phyloP scores from a whole-genome alignment of 2,888 invertebrate species.

The Drosophila prolongata region DNA sequence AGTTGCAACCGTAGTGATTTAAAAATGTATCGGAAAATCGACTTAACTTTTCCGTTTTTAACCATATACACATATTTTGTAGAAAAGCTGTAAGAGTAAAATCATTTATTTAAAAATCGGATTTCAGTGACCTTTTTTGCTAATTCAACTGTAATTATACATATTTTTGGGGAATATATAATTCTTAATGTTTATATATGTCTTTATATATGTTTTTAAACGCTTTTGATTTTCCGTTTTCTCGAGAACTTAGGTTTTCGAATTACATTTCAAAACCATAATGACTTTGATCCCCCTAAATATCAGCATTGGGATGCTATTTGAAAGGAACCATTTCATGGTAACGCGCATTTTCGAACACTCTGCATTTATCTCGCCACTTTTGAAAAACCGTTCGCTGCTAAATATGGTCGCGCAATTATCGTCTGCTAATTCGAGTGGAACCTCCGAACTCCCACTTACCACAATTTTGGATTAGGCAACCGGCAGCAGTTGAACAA shows the following conservation, averaged over 20 bases:
- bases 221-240: too few species aligned
- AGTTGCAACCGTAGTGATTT: too few species aligned
- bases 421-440: constrained; percentile 50
- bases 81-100: too few species aligned
- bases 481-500: constrained; percentile 29
- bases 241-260: too few species aligned
- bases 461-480: constrained; percentile 56
- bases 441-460: constrained; percentile 9
- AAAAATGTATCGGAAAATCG: too few species aligned
- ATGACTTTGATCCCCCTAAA: background rate
- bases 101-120: too few species aligned
- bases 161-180: too few species aligned
- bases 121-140: too few species aligned
- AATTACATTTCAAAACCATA: too few species aligned
- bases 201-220: too few species aligned
- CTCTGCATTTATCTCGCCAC: constrained; percentile 21
- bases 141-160: too few species aligned
- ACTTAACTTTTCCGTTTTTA: background rate
- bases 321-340: background rate
- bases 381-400: constrained; percentile 21
- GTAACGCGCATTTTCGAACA: background rate
- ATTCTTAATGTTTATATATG: too few species aligned
- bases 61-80: background rate
- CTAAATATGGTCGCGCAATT: constrained; percentile 51
- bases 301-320: background rate